A percentile compares a stretch with the other conserved stretches of the same genome.
phyloP scores from a whole-genome alignment of 2,113 vertebrate genomes.

The Petroica traversi region DNA sequence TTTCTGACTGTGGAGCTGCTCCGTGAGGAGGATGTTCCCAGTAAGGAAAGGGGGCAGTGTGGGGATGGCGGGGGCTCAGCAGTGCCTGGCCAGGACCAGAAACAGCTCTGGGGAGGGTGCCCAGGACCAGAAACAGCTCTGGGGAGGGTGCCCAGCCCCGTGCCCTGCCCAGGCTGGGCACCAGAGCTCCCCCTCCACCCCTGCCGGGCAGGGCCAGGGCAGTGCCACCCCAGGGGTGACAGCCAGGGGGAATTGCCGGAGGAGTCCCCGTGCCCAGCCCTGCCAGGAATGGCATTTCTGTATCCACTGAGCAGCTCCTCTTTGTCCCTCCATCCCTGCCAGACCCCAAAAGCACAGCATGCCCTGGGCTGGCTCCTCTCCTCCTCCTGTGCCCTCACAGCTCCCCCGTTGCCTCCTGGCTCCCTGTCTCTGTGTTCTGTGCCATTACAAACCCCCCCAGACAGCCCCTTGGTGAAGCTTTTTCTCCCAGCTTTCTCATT shows the following conservation, averaged over 20 bases:
- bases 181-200: not conserved
- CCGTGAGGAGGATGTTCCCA: fast-evolving
- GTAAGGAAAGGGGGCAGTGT: not conserved
- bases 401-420: not conserved
- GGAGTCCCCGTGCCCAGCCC: not conserved
- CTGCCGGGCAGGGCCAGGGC: not conserved
- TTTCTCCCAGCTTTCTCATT: not conserved
- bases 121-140: fast-evolving
- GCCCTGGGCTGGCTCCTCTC: not conserved
- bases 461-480: not conserved
- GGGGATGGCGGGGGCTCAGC: not conserved
- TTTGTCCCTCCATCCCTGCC: not conserved
- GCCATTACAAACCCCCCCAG: not conserved
- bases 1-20: not conserved
- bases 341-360: not conserved
- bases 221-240: not conserved
- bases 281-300: not conserved
- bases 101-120: no score
- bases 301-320: not conserved
- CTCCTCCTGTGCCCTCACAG: not conserved
- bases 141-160: no score
- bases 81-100: not conserved
- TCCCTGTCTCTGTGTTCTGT: not conserved
- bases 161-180: not conserved
- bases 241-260: not conserved